Base-by-base conservation (phyloP, 1,140 invertebrate species). In the Eciton burchellii region DNA sequence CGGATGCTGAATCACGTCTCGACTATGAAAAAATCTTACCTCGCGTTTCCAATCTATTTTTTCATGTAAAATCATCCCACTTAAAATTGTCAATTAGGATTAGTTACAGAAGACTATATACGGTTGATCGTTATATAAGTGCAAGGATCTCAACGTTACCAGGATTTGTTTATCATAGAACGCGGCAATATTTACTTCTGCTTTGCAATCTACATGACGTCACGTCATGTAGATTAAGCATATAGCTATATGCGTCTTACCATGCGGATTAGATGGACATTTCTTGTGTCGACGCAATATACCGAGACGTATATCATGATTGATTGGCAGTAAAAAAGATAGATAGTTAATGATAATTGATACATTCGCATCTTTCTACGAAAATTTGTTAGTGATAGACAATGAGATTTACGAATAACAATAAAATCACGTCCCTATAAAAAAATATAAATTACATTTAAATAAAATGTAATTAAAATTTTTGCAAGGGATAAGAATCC, bases 251-350 rank as follows among this genome's bases (percentile, higher is more conserved):
- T 14, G 24, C 3, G 43, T 24, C 24, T 26, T 66, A 47, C 6
- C n/a, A 66, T 45, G 21, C 6, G 12, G n/a, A n/a, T 19, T 24
- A 65, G 19, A 65, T 47, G 5, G 12, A 21, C 1, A 52, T 29
- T 72, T 72, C 41, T 41, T 5, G 21, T 66, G 16, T 66, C 14
- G 24, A 66, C 63, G 12, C 24, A 35, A 35, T 35, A 35, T 35
- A 6, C 6, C 35, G 6, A 6, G 35, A 35, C 14, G 9, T 47
- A 66, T 5, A 65, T 65, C 35, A 66, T 49, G 21, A 66, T 12
- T 24, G 43, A 47, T 49, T 14, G 63, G 14, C 45, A 66, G 14
- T 66, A 66, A 66, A 24, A 16, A 66, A 9, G 47, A 66, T 26
- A 45, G 3, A 6, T 65, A 47, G 43, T 65, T 19, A 14, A 11